Evolutionary conservation across 2,888 invertebrate genomes (phyloP).

Genomic region (Tipula vernalis): DNA sequence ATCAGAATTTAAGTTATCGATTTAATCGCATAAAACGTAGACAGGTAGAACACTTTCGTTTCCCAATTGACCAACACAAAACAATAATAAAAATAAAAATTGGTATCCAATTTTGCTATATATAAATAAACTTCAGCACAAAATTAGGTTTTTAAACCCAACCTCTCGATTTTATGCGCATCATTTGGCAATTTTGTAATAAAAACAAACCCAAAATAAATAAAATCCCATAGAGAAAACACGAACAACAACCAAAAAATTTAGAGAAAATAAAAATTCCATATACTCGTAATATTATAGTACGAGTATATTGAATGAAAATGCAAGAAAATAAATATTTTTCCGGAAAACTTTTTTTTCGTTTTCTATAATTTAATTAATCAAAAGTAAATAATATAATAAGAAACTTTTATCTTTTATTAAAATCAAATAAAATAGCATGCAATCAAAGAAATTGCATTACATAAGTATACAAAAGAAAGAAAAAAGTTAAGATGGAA

Average conservation of each 20-base stretch:
- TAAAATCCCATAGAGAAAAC: background rate
- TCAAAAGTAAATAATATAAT: background rate
- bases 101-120: background rate
- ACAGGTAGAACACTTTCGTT: background rate
- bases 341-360: background rate
- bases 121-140: background rate
- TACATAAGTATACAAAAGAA: background rate
- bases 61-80: background rate
- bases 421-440: background rate
- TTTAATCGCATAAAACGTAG: background rate
- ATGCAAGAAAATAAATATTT: background rate
- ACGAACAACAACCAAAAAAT: background rate
- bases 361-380: constrained; percentile 4
- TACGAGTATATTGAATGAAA: background rate
- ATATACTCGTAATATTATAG: background rate
- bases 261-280: background rate
- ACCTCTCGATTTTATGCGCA: background rate
- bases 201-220: background rate
- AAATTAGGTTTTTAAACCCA: background rate
- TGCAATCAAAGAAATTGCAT: background rate
- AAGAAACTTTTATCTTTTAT: background rate
- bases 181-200: background rate
- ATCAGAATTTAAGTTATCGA: background rate
- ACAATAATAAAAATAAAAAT: background rate
- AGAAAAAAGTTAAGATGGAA: background rate